phyloP scores from a whole-genome alignment of 2,797 vertebrate species.

The Nannoperca australis region DNA sequence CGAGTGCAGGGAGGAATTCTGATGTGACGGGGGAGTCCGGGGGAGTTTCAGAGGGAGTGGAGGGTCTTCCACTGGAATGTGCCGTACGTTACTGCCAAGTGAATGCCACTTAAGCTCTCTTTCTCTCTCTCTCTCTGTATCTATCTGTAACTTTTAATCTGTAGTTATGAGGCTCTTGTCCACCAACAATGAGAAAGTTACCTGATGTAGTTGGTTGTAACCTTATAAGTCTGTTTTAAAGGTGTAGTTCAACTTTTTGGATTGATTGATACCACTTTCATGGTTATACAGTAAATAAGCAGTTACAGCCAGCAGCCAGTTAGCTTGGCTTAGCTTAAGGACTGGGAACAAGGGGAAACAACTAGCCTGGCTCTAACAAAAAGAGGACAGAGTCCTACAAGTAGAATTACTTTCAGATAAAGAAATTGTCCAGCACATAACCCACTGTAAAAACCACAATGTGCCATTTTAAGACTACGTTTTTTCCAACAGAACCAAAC shows the following conservation, averaged over 20 bases:
- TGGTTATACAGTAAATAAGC: neutral
- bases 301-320: neutral
- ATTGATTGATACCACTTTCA: neutral
- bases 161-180: neutral
- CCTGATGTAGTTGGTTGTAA: neutral
- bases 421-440: neutral
- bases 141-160: neutral
- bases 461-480: neutral
- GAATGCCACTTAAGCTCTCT: constrained; percentile 2
- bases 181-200: neutral
- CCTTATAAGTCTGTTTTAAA: neutral
- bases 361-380: neutral
- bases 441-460: neutral
- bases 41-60: constrained; percentile 57
- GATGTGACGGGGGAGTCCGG: constrained; percentile 52
- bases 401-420: neutral
- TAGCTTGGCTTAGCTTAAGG: neutral
- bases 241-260: neutral
- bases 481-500: neutral
- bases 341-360: neutral
- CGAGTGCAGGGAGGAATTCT: constrained; percentile 66
- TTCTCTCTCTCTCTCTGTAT: constrained; percentile 1
- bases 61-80: constrained; percentile 65
- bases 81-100: constrained; percentile 22
- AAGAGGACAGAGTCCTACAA: neutral